A percentile compares a stretch with the other conserved stretches of the same genome.
Conservation (phyloP, 2,888 invertebrate species). For the Pristionchus mayeri region DNA sequence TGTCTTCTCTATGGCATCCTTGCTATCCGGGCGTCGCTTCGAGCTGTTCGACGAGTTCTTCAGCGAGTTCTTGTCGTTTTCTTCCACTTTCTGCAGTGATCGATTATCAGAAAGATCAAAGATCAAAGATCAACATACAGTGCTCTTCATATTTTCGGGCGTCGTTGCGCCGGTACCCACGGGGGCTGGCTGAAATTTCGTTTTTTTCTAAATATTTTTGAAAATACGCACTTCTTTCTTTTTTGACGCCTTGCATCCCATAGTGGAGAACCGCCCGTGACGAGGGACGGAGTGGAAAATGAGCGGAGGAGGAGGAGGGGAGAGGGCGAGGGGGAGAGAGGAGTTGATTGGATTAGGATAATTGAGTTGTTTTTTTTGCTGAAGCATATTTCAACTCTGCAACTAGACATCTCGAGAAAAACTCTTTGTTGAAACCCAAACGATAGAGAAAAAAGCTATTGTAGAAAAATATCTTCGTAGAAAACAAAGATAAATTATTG, state of each 20-base stretch:
- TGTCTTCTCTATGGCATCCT: background rate
- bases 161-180: background rate
- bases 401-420: too few species aligned
- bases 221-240: background rate
- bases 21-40: background rate
- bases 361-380: too few species aligned
- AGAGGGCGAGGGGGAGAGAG: too few species aligned
- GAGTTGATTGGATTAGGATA: too few species aligned
- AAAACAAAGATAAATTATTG: too few species aligned
- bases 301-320: background rate
- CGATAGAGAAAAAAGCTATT: too few species aligned
- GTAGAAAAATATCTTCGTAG: too few species aligned
- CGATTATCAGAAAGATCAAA: too few species aligned
- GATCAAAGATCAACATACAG: slow-evolving; percentile 28
- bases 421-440: too few species aligned
- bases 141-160: background rate
- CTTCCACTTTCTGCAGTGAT: background rate
- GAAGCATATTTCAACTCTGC: too few species aligned
- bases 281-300: background rate
- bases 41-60: too few species aligned
- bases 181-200: background rate
- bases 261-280: background rate
- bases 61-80: background rate
- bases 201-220: background rate
- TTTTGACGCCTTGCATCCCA: slow-evolving; percentile 29